Evolutionary conservation across 2,797 vertebrate species (phyloP), one percentile per base, ranked within the genome.

Genomic region (Diglossa cyanea): DNA sequence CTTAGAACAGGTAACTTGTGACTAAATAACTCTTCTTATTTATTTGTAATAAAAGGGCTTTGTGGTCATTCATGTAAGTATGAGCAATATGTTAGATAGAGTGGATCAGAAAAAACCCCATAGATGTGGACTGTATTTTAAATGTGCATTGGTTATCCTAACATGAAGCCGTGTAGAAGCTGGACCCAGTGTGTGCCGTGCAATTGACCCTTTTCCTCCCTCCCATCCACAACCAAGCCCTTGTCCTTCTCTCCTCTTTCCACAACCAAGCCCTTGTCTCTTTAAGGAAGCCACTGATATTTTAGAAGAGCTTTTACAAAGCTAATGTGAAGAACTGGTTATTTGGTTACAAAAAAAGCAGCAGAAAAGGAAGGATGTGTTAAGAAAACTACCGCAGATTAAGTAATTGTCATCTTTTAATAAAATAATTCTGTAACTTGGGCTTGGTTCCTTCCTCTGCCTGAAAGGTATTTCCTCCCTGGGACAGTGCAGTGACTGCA

Each of bases 311-410:
- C 26, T 93, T 93, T 90, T 70, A 17, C 51, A 76, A 92, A 88
- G 37, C 37, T 90, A 72, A 51, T 45, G 47, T 40, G 74, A 94
- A 40, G 83, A 90, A 81, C 80, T 88, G 73, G 35, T 75, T 66
- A 88, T 83, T 66, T 73, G 37, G 73, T 88, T 94, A 86, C 76
- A 62, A 94, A 95, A 96, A 96, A 96, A 92, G 90, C 80, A 96
- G 70, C 86, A 94, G 87, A 83, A 95, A 86, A 96, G 96, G 96
- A 96, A 96, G 96, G 96, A 96, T 96, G 90, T 96, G 79, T 94
- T 93, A 90, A 94, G 79, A 96, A 94, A 94, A 94, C 79, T 93
- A 51, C 73, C 1, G 2, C 75, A 80, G 94, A 88, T 96, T 91
- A 96, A 95, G 90, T 94, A 94, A 96, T 96, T 94, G 95, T 96